Conservation (phyloP, 2,888 invertebrate genomes). For the Chouioia cunea region DNA sequence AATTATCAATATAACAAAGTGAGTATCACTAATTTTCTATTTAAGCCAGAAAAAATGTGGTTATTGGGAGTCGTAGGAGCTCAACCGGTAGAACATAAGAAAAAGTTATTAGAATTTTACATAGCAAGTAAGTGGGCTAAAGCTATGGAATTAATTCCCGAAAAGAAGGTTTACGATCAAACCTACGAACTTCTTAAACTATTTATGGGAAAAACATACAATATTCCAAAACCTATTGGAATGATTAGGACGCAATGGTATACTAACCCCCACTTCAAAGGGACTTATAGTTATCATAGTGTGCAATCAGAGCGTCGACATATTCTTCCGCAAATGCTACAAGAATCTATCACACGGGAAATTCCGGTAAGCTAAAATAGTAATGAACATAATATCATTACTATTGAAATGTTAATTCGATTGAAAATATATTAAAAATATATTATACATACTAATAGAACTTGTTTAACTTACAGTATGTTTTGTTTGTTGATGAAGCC, state of each 20-base stretch:
- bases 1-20: too few species aligned
- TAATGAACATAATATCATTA: too few species aligned
- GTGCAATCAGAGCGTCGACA: constrained; percentile 64
- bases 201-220: constrained; percentile 68
- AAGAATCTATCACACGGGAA: constrained; percentile 66
- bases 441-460: background rate
- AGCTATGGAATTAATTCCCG: constrained; percentile 73
- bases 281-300: constrained; percentile 78
- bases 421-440: background rate
- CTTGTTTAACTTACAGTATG: constrained; percentile 60
- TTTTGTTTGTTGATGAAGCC: constrained; percentile 78
- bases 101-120: constrained; percentile 76
- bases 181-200: constrained; percentile 69
- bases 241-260: constrained; percentile 78
- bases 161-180: constrained; percentile 70
- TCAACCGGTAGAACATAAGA: constrained; percentile 73
- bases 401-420: too few species aligned
- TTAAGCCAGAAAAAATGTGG: constrained; percentile 71
- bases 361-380: constrained; percentile 19
- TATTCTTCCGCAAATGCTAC: background rate
- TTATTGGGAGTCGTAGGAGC: constrained; percentile 75
- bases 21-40: background rate
- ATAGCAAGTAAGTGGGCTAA: constrained; percentile 74
- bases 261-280: constrained; percentile 76
- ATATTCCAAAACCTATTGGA: constrained; percentile 69